Conservation (phyloP, 2,888 invertebrate genomes). For the Diarsia brunnea region DNA sequence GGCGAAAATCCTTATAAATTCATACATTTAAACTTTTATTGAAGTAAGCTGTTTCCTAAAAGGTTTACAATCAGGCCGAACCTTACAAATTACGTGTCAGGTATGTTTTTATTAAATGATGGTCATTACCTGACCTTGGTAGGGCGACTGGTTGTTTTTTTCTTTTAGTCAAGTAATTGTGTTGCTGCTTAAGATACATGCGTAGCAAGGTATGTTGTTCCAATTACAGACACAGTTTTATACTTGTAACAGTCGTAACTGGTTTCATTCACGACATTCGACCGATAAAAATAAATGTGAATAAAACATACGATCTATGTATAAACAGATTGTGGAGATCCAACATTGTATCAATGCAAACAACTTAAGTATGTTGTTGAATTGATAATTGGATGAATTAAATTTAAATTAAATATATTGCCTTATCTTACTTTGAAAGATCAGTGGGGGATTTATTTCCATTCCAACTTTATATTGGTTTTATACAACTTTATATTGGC, state of each 20-base stretch:
- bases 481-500: too few species aligned
- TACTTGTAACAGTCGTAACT: constrained; percentile 3
- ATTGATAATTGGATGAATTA: not conserved
- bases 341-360: constrained; percentile 18
- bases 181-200: constrained; percentile 15
- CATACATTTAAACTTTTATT: not conserved
- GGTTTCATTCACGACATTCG: constrained; percentile 38
- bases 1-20: too few species aligned
- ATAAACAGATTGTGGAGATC: not conserved
- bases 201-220: constrained; percentile 28
- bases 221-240: constrained; percentile 25
- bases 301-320: constrained; percentile 14
- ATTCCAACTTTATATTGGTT: not conserved
- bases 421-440: not conserved
- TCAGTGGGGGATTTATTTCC: too few species aligned
- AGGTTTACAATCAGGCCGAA: not conserved
- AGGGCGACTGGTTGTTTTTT: constrained; percentile 21
- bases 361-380: not conserved
- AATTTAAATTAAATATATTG: not conserved
- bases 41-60: not conserved
- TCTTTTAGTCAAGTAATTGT: constrained; percentile 3
- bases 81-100: not conserved
- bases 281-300: constrained; percentile 14
- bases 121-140: constrained; percentile 27
- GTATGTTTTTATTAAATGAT: not conserved